Evolutionary conservation across 2,113 vertebrate genomes (phyloP), one percentile per base, ranked within the genome.

Genomic region (Colistium nudipinnis): DNA sequence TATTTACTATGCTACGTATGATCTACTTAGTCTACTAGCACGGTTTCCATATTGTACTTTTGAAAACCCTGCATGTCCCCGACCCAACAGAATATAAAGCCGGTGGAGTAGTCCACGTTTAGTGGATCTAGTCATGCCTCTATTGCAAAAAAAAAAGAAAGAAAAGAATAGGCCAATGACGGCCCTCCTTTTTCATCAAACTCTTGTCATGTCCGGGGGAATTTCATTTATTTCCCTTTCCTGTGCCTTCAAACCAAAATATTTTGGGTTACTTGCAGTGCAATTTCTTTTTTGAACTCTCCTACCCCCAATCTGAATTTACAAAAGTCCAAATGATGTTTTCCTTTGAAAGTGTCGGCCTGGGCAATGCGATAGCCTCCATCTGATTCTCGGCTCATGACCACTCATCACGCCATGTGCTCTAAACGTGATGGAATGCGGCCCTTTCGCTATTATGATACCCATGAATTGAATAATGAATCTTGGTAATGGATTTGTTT

Each of bases 401-500:
- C 77, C 84, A 85, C 67, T 84, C 83, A 85, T 85, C 82, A 81
- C 70, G 73, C 5, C 12, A 35, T 5, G n/a, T 79, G 82, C 80
- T 82, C 76, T 76, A 73, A 75, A 78, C 19, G 17, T 87, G 86
- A 90, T 89, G 75, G 70, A 90, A 84, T 51, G 70, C 80, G 78
- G 86, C 75, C 87, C 83, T 87, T 85, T 89, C 41, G 60, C 76
- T 71, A 80, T 85, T 88, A 89, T 84, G 76, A 72, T 86, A 63
- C 72, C 31, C 0, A 68, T 81, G 78, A 82, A 81, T 84, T 87
- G 75, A 83, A 87, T 84, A 87, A 85, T 62, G 79, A 83, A 89
- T 90, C 86, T 84, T 43, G 16, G 62, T 88, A 87, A 88, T 87
- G 81, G 85, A 87, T 88, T 84, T 91, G 82, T 85, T 89, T 88